Evolutionary conservation across 2,113 vertebrate species (phyloP).

Genomic region (Speoplatyrhinus poulsoni): DNA sequence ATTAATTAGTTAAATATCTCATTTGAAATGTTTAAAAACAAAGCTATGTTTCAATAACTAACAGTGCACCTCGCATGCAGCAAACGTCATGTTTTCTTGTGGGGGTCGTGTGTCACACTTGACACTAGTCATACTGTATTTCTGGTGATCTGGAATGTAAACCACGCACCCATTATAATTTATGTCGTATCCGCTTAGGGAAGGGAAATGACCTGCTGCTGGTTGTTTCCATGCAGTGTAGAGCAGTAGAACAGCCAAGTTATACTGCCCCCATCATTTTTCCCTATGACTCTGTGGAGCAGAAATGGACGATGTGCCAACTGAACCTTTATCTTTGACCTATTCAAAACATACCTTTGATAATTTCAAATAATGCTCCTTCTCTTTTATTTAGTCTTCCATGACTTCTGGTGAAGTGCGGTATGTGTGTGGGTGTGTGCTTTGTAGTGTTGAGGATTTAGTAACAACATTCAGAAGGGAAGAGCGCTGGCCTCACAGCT

Average conservation of each 20-base stretch:
- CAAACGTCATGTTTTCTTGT: slow-evolving; percentile 9
- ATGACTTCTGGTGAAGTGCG: slow-evolving; percentile 48
- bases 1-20: no score
- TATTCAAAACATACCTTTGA: slow-evolving; percentile 71
- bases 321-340: slow-evolving; percentile 62
- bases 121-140: slow-evolving; percentile 9
- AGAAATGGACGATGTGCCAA: slow-evolving; percentile 47
- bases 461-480: neutral
- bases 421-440: slow-evolving; percentile 3
- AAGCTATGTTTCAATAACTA: neutral
- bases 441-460: slow-evolving; percentile 13
- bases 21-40: neutral
- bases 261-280: slow-evolving; percentile 65
- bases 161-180: slow-evolving; percentile 23
- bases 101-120: neutral
- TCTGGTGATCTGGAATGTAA: slow-evolving; percentile 24
- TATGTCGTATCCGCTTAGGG: slow-evolving; percentile 36
- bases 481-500: slow-evolving; percentile 79
- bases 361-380: slow-evolving; percentile 73
- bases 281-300: slow-evolving; percentile 38
- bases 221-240: slow-evolving; percentile 4
- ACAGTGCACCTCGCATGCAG: neutral
- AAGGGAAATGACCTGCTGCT: slow-evolving; percentile 12
- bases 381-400: slow-evolving; percentile 63
- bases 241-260: slow-evolving; percentile 16